phyloP scores from a whole-genome alignment of 2,113 vertebrate genomes.

The Callochromis pleurospilus region DNA sequence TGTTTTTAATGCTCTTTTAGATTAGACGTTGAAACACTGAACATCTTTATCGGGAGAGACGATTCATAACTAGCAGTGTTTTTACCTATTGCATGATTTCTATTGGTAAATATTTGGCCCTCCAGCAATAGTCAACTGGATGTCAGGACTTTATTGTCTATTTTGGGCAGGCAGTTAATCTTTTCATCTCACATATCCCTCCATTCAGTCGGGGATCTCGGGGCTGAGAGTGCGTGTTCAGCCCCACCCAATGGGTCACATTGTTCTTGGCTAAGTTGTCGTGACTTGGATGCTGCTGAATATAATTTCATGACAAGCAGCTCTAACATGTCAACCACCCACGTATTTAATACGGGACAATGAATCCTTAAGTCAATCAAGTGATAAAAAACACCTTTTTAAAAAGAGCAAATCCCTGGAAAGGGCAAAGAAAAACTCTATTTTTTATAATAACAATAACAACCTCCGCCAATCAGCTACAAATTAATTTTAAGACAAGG shows the following conservation, averaged over 20 bases:
- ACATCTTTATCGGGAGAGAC: neutral
- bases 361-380: neutral
- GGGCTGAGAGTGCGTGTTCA: neutral
- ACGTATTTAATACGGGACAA: neutral
- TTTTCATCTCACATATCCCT: conserved; percentile 35
- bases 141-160: neutral
- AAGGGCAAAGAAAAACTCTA: neutral
- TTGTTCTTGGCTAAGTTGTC: neutral
- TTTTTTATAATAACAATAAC: neutral
- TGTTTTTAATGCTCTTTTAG: neutral
- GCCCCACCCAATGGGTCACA: neutral
- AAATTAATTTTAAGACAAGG: neutral
- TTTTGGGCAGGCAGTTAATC: conserved; percentile 20
- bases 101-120: neutral
- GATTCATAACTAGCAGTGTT: neutral
- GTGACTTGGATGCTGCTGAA: neutral
- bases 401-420: neutral
- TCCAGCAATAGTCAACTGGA: neutral
- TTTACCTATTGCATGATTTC: neutral
- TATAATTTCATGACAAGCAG: neutral
- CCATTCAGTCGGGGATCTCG: neutral
- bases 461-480: neutral
- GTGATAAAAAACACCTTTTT: neutral
- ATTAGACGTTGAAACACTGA: neutral
- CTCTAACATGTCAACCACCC: neutral